A percentile compares a stretch with the other conserved stretches of the same genome.
Evolutionary conservation across 2,113 vertebrate genomes (phyloP).

Genomic region (Acanthochromis polyacanthus): DNA sequence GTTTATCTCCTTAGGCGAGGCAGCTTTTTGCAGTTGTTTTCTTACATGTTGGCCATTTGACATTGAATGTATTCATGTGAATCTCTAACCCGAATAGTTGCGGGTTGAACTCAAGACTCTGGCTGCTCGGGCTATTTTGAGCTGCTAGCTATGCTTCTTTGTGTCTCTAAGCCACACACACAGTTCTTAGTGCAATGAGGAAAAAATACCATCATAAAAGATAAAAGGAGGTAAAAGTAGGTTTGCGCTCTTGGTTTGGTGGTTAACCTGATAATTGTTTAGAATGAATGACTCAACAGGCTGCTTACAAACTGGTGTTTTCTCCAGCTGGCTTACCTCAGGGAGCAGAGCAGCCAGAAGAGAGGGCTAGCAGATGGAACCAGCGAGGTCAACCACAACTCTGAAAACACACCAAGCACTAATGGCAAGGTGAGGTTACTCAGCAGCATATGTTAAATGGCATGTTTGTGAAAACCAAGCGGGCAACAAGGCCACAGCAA

Average conservation of each 20-base stretch:
- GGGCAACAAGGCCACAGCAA: too few relatives aligned
- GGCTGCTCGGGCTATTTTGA: too few relatives aligned
- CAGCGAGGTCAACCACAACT: conserved; percentile 89
- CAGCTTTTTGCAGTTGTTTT: conserved; percentile 16
- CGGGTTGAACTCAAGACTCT: too few relatives aligned
- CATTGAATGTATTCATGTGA: neutral
- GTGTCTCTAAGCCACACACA: neutral
- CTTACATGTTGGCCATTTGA: neutral
- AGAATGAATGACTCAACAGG: neutral
- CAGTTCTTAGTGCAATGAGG: neutral
- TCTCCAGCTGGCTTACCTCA: conserved; percentile 89
- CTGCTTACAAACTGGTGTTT: conserved; percentile 27
- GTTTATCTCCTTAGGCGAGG: conserved; percentile 1
- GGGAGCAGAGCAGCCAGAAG: conserved; percentile 94
- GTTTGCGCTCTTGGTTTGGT: too few relatives aligned
- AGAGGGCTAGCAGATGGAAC: conserved; percentile 88
- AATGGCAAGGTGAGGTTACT: conserved; percentile 91
- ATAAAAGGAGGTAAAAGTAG: too few relatives aligned
- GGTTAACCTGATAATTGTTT: too few relatives aligned
- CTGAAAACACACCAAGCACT: conserved; percentile 88
- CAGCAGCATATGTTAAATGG: neutral
- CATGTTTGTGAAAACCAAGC: conserved; percentile 3
- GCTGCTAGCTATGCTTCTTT: neutral
- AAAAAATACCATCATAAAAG: too few relatives aligned
- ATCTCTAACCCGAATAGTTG: conserved; percentile 23